Base-by-base conservation (phyloP, 2,888 invertebrate genomes). In the Euplexia lucipara region DNA sequence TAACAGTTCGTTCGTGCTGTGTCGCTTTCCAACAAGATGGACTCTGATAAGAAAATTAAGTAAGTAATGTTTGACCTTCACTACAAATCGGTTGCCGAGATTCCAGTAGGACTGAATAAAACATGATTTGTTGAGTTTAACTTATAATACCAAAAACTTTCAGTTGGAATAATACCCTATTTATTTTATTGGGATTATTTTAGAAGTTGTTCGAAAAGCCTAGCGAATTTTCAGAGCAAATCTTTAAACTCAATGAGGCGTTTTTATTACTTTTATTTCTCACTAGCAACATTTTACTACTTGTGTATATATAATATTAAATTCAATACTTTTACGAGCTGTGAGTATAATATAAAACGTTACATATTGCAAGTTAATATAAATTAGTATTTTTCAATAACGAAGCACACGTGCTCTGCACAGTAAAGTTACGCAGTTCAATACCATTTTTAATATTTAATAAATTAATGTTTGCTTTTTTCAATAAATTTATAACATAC, bases 401-500 rank as follows among this genome's bases (percentile, higher is more conserved):
- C 79, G 68, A 85, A 71, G 60, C 64, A 70, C 86, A 83, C 83
- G 83, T 80, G 82, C 62, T 66, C 51, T 49, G 54, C 49, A 71
- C 81, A 82, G 81, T 83, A 82, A 83, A 78, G 84, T 82, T 80
- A 84, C 78, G 83, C 82, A 80, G 84, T 89, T 83, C 76, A 86
- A 86, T 83, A 78, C 79, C 83, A 82, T 3, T 86, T 87, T 84
- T 81, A 85, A 85, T 87, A 85, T 84, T 84, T 85, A 80, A 85
- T n/a, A n/a, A 84, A 86, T 84, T 82, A 87, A 81, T 85, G 80
- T 81, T 77, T 75, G 78, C 74, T 72, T 72, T 81, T 84, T 84
- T 64, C 84, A 86, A 88, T 86, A 88, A 87, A 86, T n/a, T n/a
- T n/a, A n/a, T 87, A 86, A 79, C 81, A 70, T 85, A 85, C 83